phyloP scores from a whole-genome alignment of 1,140 invertebrate species.

The Drosophila pseudoobscura region DNA sequence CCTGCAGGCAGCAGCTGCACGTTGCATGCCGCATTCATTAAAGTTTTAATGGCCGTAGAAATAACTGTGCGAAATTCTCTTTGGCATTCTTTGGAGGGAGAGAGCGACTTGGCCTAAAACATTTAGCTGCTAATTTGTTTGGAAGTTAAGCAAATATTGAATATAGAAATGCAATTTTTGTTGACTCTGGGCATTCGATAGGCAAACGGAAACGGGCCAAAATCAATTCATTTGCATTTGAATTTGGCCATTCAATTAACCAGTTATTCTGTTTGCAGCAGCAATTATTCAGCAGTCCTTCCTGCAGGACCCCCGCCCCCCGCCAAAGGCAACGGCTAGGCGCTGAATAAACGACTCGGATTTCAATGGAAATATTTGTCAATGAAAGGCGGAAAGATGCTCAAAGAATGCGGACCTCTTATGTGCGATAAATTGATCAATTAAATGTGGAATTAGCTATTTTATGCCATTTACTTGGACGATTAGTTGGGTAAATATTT shows the following conservation, averaged over 20 bases:
- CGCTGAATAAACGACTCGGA: constrained; percentile 28
- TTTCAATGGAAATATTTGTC: constrained; percentile 21
- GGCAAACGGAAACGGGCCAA: constrained; percentile 24
- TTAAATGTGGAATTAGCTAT: no score
- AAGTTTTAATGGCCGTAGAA: constrained; percentile 56
- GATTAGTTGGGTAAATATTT: no score
- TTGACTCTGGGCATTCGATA: constrained; percentile 44
- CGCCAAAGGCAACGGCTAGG: constrained; percentile 34
- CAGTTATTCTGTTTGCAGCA: constrained; percentile 24
- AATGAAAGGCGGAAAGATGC: background rate
- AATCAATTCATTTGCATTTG: constrained; percentile 13
- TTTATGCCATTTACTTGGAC: no score
- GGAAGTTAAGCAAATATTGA: constrained; percentile 44
- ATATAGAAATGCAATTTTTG: constrained; percentile 44
- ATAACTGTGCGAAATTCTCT: constrained; percentile 18
- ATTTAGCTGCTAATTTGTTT: constrained; percentile 49
- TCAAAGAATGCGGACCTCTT: background rate
- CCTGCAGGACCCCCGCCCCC: no score
- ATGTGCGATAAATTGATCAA: no score
- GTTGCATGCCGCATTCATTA: constrained; percentile 39
- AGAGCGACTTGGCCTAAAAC: constrained; percentile 22
- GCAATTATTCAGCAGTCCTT: constrained; percentile 49
- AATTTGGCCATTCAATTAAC: constrained; percentile 56
- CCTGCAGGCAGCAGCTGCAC: constrained; percentile 15
- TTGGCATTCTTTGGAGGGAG: constrained; percentile 23